Evolutionary conservation across 2,888 invertebrate species (phyloP).

Genomic region (Leptinotarsa juncta): DNA sequence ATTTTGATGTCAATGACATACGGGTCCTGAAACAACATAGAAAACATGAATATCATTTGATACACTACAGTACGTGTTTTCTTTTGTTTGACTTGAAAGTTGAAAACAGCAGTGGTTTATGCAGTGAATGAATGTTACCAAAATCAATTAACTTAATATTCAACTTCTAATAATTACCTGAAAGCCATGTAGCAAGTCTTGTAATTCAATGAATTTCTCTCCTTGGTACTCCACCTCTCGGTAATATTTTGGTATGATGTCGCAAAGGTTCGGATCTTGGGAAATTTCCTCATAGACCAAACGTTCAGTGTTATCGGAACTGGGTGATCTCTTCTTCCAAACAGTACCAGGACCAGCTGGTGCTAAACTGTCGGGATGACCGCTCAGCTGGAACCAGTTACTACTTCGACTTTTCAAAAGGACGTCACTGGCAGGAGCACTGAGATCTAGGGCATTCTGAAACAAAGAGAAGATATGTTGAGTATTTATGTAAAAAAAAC

Average conservation of each 20-base stretch:
- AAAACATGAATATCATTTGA: slow-evolving; percentile 10
- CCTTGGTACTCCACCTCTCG: slow-evolving; percentile 83
- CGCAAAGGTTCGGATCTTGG: slow-evolving; percentile 77
- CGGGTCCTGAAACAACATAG: slow-evolving; percentile 73
- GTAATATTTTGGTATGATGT: slow-evolving; percentile 86
- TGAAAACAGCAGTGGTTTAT: too few relatives aligned
- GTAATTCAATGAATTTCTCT: slow-evolving; percentile 92
- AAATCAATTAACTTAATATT: not conserved
- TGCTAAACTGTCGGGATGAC: slow-evolving; percentile 92
- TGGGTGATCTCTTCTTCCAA: slow-evolving; percentile 86
- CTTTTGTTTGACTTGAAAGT: too few relatives aligned
- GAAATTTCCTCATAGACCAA: slow-evolving; percentile 84
- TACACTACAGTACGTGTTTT: too few relatives aligned
- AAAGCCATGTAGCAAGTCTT: slow-evolving; percentile 92
- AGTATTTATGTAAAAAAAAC: not conserved
- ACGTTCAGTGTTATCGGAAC: slow-evolving; percentile 79
- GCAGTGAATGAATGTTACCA: slow-evolving; percentile 75
- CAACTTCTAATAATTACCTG: slow-evolving; percentile 59
- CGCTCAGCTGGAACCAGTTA: slow-evolving; percentile 92
- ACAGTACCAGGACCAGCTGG: slow-evolving; percentile 94
- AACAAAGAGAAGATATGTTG: slow-evolving; percentile 52
- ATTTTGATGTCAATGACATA: slow-evolving; percentile 98
- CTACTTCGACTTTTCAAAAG: slow-evolving; percentile 78
- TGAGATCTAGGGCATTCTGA: slow-evolving; percentile 91
- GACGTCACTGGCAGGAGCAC: slow-evolving; percentile 90